Percentiles rank a stretch among this genome's conserved stretches.
phyloP scores from a whole-genome alignment of 2,113 vertebrate genomes.

The Centropus unirufus region DNA sequence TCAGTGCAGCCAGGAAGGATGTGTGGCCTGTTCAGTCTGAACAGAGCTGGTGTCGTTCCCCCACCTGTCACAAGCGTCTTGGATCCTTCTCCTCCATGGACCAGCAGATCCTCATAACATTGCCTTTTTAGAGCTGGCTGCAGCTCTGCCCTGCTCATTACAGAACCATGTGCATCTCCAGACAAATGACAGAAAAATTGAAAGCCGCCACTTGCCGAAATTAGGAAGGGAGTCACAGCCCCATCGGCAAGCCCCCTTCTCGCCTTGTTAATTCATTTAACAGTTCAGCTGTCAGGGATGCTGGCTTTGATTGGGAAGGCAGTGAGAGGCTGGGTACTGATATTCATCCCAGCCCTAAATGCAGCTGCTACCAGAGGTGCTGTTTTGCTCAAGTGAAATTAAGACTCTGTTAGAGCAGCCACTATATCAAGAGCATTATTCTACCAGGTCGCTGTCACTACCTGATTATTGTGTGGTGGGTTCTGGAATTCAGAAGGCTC shows the following conservation, averaged over 20 bases:
- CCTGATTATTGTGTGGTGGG: constrained; percentile 48
- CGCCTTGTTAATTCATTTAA: constrained; percentile 60
- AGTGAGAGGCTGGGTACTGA: not conserved
- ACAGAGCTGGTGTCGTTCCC: not conserved
- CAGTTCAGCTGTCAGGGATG: constrained; percentile 55
- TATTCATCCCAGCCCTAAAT: constrained; percentile 47
- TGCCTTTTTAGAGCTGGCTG: not conserved
- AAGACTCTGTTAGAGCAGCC: constrained; percentile 47
- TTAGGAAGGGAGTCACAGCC: constrained; percentile 34
- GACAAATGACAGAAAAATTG: constrained; percentile 48
- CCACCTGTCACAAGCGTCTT: not conserved
- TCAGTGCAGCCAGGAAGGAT: not conserved
- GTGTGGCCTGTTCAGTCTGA: not conserved
- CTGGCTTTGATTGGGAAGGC: constrained; percentile 49
- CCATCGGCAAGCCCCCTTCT: constrained; percentile 27
- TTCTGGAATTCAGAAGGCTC: constrained; percentile 20
- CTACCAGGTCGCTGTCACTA: constrained; percentile 3
- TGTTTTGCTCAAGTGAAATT: constrained; percentile 35
- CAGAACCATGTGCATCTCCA: constrained; percentile 12
- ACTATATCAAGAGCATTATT: constrained; percentile 49
- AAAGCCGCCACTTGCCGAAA: constrained; percentile 53
- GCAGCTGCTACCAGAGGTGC: constrained; percentile 63
- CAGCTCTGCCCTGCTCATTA: constrained; percentile 54
- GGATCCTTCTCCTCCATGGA: not conserved
- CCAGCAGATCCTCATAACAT: not conserved